phyloP scores from a whole-genome alignment of 2,113 vertebrate genomes.

The Centrocercus urophasianus region DNA sequence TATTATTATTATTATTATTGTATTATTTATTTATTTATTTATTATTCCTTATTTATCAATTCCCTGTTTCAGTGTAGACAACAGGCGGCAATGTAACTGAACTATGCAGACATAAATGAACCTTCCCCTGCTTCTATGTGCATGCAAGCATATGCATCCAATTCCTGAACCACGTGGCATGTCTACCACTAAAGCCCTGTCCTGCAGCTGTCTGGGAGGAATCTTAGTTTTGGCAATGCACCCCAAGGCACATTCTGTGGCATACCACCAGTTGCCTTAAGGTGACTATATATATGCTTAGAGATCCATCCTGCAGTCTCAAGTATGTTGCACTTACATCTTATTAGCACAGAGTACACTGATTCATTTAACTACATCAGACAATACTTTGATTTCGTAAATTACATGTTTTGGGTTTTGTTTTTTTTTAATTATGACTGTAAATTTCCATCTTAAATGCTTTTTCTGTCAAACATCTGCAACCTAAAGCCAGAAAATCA shows the following conservation, averaged over 20 bases:
- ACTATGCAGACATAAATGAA: background rate
- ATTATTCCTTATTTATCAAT: background rate
- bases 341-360: background rate
- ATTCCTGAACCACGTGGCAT: background rate
- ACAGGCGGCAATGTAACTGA: background rate
- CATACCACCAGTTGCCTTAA: background rate
- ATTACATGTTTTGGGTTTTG: background rate
- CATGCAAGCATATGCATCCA: background rate
- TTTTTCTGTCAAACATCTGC: background rate
- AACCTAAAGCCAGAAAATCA: background rate
- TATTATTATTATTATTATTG: too few species aligned
- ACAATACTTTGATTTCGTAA: background rate
- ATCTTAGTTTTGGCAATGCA: background rate
- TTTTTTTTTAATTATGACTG: background rate
- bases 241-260: background rate
- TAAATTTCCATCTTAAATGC: background rate
- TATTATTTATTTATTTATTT: too few species aligned
- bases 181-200: background rate
- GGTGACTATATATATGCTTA: background rate
- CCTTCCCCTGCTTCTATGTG: background rate
- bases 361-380: background rate
- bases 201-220: background rate
- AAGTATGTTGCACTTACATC: background rate
- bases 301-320: background rate
- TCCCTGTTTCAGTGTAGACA: background rate